These are phyloP conservation scores for Scomberomorus guttatus DNA, from an alignment of 2,797 vertebrate genomes.

Conservation along the genomic window DNA sequence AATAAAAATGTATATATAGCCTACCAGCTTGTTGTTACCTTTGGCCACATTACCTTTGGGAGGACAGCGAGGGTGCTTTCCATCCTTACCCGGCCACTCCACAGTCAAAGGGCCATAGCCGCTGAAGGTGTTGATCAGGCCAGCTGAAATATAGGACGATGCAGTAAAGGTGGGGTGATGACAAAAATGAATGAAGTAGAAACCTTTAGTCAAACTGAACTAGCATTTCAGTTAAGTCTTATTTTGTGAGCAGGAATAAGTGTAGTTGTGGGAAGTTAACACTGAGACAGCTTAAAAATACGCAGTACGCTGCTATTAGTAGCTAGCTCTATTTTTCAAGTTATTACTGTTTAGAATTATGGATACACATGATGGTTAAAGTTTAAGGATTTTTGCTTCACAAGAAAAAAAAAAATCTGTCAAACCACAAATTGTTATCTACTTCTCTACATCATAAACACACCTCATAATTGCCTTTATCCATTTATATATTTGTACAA, in stretches of 20 bases:
- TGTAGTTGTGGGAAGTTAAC: not conserved
- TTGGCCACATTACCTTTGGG: conserved; percentile 99
- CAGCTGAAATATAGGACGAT: conserved; percentile 83
- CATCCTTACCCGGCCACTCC: conserved; percentile 99
- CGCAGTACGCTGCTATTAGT: no score
- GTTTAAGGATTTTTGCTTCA: no score
- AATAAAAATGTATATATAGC: conserved; percentile 67
- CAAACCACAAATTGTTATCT: no score
- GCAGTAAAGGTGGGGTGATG: not conserved
- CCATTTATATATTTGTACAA: no score
- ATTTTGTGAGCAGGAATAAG: no score
- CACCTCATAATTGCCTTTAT: no score
- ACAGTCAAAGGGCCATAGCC: conserved; percentile 97
- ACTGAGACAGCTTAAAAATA: not conserved
- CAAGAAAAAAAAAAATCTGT: no score
- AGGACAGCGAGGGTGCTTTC: conserved; percentile 99
- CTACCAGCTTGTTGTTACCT: conserved; percentile 97
- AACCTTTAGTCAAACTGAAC: not conserved
- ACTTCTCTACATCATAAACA: no score
- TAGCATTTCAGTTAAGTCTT: not conserved
- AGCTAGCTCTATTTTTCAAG: no score
- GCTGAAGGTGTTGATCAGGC: conserved; percentile 96
- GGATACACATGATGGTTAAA: no score
- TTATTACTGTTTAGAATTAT: no score
- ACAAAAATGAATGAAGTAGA: not conserved